Percentiles rank a stretch among this genome's conserved stretches.
phyloP scores from a whole-genome alignment of 2,888 invertebrate genomes.

The Stegophylla sp. region DNA sequence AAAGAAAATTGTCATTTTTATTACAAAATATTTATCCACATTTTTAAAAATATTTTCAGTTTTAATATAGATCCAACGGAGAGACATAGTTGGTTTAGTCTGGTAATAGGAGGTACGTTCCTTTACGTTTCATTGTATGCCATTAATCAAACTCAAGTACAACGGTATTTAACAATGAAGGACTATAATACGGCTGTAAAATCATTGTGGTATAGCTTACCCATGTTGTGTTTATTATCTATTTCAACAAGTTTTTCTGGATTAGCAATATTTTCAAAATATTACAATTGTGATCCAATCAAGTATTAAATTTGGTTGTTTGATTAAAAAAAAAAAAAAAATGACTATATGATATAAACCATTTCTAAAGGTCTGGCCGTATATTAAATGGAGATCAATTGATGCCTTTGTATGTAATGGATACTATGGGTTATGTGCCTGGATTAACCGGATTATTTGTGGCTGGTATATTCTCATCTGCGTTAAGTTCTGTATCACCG shows the following conservation, averaged over 20 bases:
- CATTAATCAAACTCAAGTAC: conserved; percentile 83
- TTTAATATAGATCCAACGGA: conserved; percentile 80
- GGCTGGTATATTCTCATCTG: conserved; percentile 68
- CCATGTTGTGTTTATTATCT: conserved; percentile 77
- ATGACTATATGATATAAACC: not conserved
- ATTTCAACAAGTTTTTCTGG: conserved; percentile 78
- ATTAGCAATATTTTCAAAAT: conserved; percentile 83
- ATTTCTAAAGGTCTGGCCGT: conserved; percentile 51
- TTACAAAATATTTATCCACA: not conserved
- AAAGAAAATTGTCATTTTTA: not conserved
- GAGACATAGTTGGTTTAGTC: conserved; percentile 83
- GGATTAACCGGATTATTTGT: conserved; percentile 89
- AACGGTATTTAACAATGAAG: conserved; percentile 67
- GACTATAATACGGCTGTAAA: conserved; percentile 74
- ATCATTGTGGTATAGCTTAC: conserved; percentile 82
- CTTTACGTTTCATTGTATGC: conserved; percentile 84
- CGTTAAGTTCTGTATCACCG: conserved; percentile 80
- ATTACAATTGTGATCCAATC: conserved; percentile 82
- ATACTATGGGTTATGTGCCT: conserved; percentile 70
- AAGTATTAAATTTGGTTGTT: conserved; percentile 63
- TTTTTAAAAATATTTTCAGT: conserved; percentile 66
- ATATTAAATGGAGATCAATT: conserved; percentile 64
- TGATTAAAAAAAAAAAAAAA: not conserved
- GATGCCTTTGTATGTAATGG: conserved; percentile 81
- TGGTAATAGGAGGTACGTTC: conserved; percentile 80